Evolutionary conservation across 2,797 vertebrate genomes (phyloP).

Genomic region (Anabacerthia variegaticeps): DNA sequence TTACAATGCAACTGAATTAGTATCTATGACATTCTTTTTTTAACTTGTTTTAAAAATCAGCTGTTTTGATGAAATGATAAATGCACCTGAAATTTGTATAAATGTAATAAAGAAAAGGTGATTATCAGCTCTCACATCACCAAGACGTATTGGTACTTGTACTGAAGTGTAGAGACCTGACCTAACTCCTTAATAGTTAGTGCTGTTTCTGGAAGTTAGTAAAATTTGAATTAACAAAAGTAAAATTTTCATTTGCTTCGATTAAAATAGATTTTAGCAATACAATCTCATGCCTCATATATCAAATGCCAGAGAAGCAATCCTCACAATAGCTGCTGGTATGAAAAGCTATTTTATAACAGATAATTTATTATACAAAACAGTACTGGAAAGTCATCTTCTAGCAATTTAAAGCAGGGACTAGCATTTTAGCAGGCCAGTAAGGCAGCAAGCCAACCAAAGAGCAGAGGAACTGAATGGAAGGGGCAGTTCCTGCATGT

Average conservation of each 20-base stretch:
- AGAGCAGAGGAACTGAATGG: neutral
- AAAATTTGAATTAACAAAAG: neutral
- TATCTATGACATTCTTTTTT: neutral
- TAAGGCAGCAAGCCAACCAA: neutral
- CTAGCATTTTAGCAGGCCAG: neutral
- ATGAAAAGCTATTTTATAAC: neutral
- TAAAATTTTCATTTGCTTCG: neutral
- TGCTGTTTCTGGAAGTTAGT: neutral
- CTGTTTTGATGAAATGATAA: neutral
- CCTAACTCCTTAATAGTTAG: neutral
- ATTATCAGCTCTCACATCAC: neutral
- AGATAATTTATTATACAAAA: neutral
- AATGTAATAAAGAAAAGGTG: neutral
- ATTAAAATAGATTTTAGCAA: slow-evolving; percentile 13
- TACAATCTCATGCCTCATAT: neutral
- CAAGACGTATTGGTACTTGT: neutral
- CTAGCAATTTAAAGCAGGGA: neutral
- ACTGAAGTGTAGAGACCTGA: neutral
- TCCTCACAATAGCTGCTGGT: neutral
- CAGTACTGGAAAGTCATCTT: neutral
- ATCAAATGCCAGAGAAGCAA: neutral
- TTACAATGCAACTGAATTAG: neutral
- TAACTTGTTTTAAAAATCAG: neutral
- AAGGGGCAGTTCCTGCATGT: neutral
- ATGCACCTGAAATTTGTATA: neutral